Evolutionary conservation across 2,888 invertebrate species (phyloP).

Genomic region (Callimorpha dominula): DNA sequence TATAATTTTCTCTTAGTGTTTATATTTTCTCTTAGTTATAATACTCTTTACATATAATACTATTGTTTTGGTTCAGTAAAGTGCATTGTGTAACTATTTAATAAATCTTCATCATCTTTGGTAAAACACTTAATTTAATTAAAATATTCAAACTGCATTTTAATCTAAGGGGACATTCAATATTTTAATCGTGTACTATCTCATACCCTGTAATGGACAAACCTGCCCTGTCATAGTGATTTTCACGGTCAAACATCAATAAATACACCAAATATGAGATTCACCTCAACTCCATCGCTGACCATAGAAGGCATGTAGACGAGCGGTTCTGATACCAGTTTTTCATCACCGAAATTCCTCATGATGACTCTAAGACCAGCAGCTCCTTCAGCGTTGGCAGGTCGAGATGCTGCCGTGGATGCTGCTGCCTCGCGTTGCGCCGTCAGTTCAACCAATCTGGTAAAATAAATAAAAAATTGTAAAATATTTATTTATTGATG

Average conservation of each 20-base stretch:
- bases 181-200: not conserved
- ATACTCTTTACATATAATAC: no score
- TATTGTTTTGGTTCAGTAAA: no score
- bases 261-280: conserved; percentile 22
- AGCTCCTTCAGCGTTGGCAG: conserved; percentile 56
- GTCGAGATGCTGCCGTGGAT: conserved; percentile 66
- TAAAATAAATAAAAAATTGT: not conserved
- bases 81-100: no score
- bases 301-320: conserved; percentile 85
- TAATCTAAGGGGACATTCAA: not conserved
- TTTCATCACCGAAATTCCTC: conserved; percentile 88
- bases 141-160: not conserved
- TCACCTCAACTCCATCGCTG: conserved; percentile 80
- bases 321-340: conserved; percentile 82
- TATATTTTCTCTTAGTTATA: no score
- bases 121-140: not conserved
- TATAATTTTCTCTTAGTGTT: no score
- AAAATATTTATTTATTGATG: not conserved
- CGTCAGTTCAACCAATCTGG: conserved; percentile 84
- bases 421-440: conserved; percentile 81
- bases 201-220: not conserved
- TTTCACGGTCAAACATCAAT: not conserved
- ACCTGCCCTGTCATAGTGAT: not conserved
- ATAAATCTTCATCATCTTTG: not conserved
- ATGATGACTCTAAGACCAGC: conserved; percentile 87